phyloP scores from a whole-genome alignment of 2,113 vertebrate species.

The Zosterops pallidus region DNA sequence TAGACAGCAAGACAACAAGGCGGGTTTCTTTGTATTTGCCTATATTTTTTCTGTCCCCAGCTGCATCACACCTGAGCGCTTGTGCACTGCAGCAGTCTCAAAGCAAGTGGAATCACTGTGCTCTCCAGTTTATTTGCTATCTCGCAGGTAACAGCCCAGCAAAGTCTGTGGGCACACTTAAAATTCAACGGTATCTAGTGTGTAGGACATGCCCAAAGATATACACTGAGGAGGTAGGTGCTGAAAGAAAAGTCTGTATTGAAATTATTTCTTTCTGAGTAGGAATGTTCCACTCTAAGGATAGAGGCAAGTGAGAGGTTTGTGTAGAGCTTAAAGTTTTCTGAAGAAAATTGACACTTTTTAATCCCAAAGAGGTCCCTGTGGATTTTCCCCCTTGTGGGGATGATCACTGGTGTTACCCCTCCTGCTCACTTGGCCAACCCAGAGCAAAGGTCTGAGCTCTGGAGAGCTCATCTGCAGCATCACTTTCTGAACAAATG shows the following conservation, averaged over 20 bases:
- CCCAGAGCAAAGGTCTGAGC: neutral
- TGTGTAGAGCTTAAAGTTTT: neutral
- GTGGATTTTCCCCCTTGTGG: neutral
- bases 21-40: neutral
- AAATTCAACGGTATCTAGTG: neutral
- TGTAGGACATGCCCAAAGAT: accelerated
- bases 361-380: neutral
- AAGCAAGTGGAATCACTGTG: neutral
- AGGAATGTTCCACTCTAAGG: neutral
- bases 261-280: neutral
- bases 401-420: neutral
- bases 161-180: neutral
- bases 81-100: neutral
- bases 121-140: neutral
- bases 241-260: neutral
- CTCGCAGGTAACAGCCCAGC: neutral
- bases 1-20: neutral
- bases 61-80: accelerated
- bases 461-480: neutral
- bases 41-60: neutral
- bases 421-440: neutral
- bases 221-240: neutral
- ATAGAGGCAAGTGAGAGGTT: neutral
- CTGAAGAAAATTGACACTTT: neutral
- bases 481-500: neutral